A percentile compares a stretch with the other conserved stretches of the same genome.
Conservation (phyloP, 2,797 vertebrate species). For the Geotrypetes seraphini region DNA sequence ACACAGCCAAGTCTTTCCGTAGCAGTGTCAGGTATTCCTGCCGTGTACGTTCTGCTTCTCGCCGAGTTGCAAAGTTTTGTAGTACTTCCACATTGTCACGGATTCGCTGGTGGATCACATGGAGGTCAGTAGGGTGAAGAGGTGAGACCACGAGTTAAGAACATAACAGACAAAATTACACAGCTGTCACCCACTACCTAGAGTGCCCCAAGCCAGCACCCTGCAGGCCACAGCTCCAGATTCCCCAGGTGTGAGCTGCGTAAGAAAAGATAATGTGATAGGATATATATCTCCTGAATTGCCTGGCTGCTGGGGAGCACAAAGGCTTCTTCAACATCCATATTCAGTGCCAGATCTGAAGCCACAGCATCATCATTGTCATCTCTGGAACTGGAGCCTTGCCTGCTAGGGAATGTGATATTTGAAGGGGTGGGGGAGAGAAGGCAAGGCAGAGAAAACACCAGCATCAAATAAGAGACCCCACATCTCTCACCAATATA, state of each 20-base stretch:
- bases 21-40: constrained; percentile 74
- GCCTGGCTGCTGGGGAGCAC: constrained; percentile 70
- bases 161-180: background rate
- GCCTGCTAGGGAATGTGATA: constrained; percentile 40
- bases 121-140: constrained; percentile 65
- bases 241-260: no score
- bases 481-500: background rate
- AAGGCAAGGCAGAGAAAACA: background rate
- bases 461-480: no score
- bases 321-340: constrained; percentile 70
- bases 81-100: constrained; percentile 87
- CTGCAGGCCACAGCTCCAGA: no score
- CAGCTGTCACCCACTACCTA: background rate
- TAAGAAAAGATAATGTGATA: constrained; percentile 22
- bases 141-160: constrained; percentile 52
- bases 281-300: constrained; percentile 74
- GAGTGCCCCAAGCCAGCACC: no score
- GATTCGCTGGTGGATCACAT: constrained; percentile 79
- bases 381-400: constrained; percentile 55
- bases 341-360: no score
- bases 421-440: fast-evolving
- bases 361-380: constrained; percentile 34
- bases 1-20: constrained; percentile 77
- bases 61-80: constrained; percentile 68
- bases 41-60: constrained; percentile 74